Evolutionary conservation across 2,888 invertebrate genomes (phyloP), one percentile per base, ranked within the genome.

Genomic region (Tenthredo livida): DNA sequence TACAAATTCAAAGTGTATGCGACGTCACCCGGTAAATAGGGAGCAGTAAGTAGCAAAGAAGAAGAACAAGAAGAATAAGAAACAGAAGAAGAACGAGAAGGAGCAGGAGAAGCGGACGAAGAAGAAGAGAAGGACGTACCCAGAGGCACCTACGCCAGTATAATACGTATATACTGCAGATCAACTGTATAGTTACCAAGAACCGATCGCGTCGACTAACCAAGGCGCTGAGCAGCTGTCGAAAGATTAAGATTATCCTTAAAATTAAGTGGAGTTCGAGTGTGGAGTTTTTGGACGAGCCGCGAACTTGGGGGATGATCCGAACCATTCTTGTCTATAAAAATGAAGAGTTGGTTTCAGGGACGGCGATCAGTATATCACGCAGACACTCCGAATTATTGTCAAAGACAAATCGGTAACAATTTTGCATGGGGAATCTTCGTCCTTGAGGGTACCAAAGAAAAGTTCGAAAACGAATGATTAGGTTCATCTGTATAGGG

Each of bases 231-330:
- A 91, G 91, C 93, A 93, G 93, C 93, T 93, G 93, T 93, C 92
- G 92, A 91, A 92, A 93, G 93, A 93, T 93, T 92, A 92, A 93
- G 93, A 93, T 93, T 92, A 93, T 92, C 92, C 91, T 91, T 90
- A 91, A n/a, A 92, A 91, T 91, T 92, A 92, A 92, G 91, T 90
- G 91, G 90, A 91, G 86, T 91, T 88, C 89, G 90, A 91, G 91
- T 92, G 90, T 89, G 90, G 86, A 88, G 85, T 91, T 43, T 75
- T 75, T n/a, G 29, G 40, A 43, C 47, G 47, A 54, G 77, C 15
- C 50, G 77, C 29, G 43, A 73, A 43, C 73, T 87, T 87, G 86
- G 82, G 78, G 84, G 61, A 25, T 61, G 61, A 61, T 61, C 21
- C 10, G 25, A 61, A 25, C 21, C 25, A 25, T 25, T 61, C 25